Conservation (phyloP, 2,888 invertebrate species). For the Resseliella maxima region DNA sequence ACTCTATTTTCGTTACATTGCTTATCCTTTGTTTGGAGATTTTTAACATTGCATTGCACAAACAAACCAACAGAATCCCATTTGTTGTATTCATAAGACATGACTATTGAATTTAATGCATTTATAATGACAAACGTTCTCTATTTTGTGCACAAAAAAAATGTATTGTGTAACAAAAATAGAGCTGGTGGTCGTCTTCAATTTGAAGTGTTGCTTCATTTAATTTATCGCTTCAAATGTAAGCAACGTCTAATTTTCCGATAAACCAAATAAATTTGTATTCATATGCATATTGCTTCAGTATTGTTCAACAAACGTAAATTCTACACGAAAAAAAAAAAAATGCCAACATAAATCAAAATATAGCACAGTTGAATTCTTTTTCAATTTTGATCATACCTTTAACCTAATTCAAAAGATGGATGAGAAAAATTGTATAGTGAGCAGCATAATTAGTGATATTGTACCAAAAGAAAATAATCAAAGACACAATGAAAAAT, state of each 20-base stretch:
- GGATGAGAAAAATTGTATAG: background rate
- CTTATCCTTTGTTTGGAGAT: background rate
- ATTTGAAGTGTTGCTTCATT: slow-evolving; percentile 27
- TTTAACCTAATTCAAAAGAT: slow-evolving; percentile 13
- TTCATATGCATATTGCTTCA: background rate
- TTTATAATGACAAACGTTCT: background rate
- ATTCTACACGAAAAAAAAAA: background rate
- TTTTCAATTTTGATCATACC: background rate
- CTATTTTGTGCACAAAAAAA: background rate
- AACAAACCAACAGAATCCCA: background rate
- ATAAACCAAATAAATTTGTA: background rate
- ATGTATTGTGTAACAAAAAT: background rate
- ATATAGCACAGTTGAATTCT: background rate
- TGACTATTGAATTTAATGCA: slow-evolving; percentile 23
- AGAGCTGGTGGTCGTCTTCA: background rate
- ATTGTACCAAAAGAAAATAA: background rate
- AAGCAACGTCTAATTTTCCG: background rate
- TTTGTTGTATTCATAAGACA: background rate
- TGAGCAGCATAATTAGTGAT: background rate
- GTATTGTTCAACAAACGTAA: background rate
- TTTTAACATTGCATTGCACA: background rate
- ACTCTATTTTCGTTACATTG: background rate
- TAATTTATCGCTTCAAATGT: background rate
- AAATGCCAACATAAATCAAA: slow-evolving; percentile 27
- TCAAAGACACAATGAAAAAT: background rate